Evolutionary conservation across 1,140 invertebrate genomes (phyloP), one percentile per base, ranked within the genome.

Genomic region (Drosophila subpulchrella): DNA sequence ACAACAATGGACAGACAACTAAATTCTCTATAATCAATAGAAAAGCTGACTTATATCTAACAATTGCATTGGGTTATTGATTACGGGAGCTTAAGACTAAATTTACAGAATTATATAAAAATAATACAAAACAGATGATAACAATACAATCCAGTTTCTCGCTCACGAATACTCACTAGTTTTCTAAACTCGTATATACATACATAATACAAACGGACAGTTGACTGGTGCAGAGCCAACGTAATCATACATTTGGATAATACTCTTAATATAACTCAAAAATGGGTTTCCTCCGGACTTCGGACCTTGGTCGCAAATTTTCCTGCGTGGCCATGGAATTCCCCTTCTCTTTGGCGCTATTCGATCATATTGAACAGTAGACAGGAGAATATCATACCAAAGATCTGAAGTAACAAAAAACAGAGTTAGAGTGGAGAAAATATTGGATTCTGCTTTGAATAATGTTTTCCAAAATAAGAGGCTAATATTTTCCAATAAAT

Each of bases 341-440:
- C 39, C 46, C 44, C 57, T 65, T 42, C 50, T 46, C 67, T 36
- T 65, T 73, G 72, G 70, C 60, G 73, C 81, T 92, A 95, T 93
- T 96, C 94, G 90, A 96, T 96, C 93, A 96, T 95, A 84, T 95
- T 95, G 91, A 96, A 96, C 56, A 96, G 92, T 59, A 94, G 93
- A 90, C 95, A 96, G 3, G 96, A 95, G 90, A 96, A 95, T 83
- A 96, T 94, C 93, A 96, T 94, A 32, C 95, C 95, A 84, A 96
- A 93, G 58, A 96, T 82, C 91, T 92, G 51, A 11, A 54, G 63
- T 61, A 42, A 30, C 27, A 53, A 50, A 50, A 8, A 51, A 5
- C 27, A 4, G 27, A 5, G 27, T 4, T 13, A 27, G 20, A 2
- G 20, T 20, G 20, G 20, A 20, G 20, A 20, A 20, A 20, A 20